Evolutionary conservation across 2,888 invertebrate genomes (phyloP).

Genomic region (Ypsolopha scabrella): DNA sequence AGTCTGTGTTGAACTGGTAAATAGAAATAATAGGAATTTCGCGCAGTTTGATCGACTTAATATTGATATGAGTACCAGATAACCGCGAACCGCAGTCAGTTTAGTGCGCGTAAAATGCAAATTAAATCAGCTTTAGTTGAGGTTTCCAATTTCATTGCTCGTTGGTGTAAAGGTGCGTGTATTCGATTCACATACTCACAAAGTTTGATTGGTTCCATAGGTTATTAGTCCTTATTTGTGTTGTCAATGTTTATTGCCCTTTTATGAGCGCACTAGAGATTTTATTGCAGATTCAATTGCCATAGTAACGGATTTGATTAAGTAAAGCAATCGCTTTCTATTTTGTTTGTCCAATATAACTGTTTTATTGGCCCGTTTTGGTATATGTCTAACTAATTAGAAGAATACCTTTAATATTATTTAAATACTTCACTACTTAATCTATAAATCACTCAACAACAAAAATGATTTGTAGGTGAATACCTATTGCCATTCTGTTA

Average conservation of each 20-base stretch:
- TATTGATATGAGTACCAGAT: too few relatives aligned
- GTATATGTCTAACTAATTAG: neutral
- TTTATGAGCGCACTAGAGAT: conserved; percentile 52
- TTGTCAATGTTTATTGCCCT: conserved; percentile 62
- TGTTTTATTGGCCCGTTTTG: conserved; percentile 22
- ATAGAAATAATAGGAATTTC: too few relatives aligned
- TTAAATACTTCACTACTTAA: too few relatives aligned
- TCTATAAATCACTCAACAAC: too few relatives aligned
- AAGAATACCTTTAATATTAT: neutral
- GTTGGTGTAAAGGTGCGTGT: conserved; percentile 11
- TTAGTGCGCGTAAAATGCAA: too few relatives aligned
- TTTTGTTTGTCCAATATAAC: conserved; percentile 34
- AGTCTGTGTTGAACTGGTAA: too few relatives aligned
- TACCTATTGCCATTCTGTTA: too few relatives aligned
- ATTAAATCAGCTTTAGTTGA: too few relatives aligned
- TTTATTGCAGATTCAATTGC: conserved; percentile 61
- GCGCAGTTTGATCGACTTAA: too few relatives aligned
- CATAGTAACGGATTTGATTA: conserved; percentile 61
- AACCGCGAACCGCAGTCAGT: too few relatives aligned
- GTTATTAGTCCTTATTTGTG: conserved; percentile 61
- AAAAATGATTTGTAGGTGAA: too few relatives aligned
- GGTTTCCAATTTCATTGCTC: too few relatives aligned
- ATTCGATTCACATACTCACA: conserved; percentile 28
- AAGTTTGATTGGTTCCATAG: conserved; percentile 47
- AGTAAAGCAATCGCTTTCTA: conserved; percentile 41